These are phyloP conservation scores for Pinctada fucata DNA, from an alignment of 2,888 invertebrate species.

Conservation along the genomic window DNA sequence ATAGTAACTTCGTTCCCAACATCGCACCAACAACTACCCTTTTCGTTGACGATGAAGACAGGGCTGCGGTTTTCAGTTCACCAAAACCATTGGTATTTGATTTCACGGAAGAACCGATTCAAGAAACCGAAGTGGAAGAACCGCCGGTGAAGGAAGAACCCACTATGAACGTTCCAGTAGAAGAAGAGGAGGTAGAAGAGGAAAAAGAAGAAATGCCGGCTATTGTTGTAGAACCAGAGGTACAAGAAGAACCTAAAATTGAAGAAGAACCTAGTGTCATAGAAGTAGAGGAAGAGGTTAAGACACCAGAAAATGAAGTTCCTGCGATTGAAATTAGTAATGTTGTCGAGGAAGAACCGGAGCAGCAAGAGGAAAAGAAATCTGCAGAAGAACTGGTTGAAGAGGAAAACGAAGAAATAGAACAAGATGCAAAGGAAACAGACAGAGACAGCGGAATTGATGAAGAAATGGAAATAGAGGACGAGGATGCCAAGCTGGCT, in stretches of 20 bases:
- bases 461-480: conserved; percentile 10
- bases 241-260: background rate
- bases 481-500: conserved; percentile 14
- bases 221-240: background rate
- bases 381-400: background rate
- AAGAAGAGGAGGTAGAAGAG: background rate
- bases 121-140: background rate
- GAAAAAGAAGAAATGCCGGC: background rate
- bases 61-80: background rate
- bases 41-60: background rate
- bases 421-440: background rate
- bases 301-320: background rate
- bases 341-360: background rate
- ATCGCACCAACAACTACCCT: background rate
- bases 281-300: background rate
- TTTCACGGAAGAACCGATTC: background rate
- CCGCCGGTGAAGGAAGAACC: background rate
- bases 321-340: background rate
- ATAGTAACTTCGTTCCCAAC: background rate
- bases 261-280: background rate
- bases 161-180: background rate
- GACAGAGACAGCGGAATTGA: background rate
- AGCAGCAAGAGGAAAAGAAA: background rate
- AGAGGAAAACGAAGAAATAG: background rate
- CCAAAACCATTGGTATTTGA: background rate